A percentile compares a stretch with the other conserved stretches of the same genome.
Evolutionary conservation across 2,113 vertebrate species (phyloP).

Genomic region (Romanogobio albipinnatus): DNA sequence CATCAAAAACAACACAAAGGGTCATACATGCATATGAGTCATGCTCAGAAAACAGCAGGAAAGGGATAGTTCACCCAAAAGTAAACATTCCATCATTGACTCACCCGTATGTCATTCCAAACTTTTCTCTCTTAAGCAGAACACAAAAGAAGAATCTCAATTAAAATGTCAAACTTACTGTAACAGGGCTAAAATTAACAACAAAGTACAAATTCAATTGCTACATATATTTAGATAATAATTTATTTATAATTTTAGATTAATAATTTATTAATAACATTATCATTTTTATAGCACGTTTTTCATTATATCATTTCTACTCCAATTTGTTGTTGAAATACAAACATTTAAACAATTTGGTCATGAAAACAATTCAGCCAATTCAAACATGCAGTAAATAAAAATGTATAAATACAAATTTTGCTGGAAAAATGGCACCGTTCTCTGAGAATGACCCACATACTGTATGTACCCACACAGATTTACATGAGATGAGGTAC

Average conservation of each 20-base stretch:
- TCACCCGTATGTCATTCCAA: neutral
- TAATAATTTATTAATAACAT: no score
- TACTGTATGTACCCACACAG: neutral
- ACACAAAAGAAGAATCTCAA: neutral
- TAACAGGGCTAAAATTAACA: neutral
- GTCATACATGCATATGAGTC: neutral
- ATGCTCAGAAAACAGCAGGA: neutral
- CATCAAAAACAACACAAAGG: neutral
- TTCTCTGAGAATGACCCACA: neutral
- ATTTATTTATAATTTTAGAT: no score
- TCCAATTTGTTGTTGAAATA: no score
- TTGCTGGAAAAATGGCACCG: neutral
- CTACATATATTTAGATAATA: no score
- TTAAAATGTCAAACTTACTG: neutral
- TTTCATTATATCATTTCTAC: no score
- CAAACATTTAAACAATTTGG: no score
- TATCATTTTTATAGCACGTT: no score
- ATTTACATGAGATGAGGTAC: neutral
- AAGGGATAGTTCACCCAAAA: neutral
- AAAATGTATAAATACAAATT: neutral
- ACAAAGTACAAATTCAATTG: no score
- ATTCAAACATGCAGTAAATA: no score
- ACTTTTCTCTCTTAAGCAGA: neutral
- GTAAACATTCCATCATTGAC: neutral
- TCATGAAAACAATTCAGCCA: no score